phyloP scores from a whole-genome alignment of 2,113 vertebrate genomes.

The Xerus inauris region DNA sequence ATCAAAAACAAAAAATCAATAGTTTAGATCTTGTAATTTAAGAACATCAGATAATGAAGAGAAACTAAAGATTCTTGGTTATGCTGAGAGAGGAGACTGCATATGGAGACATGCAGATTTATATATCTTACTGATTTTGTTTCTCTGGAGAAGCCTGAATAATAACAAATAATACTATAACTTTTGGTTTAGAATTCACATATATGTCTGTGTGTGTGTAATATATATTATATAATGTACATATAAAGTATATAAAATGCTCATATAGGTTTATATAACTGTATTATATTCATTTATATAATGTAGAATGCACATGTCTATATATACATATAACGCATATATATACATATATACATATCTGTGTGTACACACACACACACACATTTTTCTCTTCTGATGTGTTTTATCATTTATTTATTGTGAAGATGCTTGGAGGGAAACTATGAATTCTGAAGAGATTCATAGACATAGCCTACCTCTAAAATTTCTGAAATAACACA shows the following conservation, averaged over 20 bases:
- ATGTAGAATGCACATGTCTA: too few relatives aligned
- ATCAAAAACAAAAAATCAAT: not conserved
- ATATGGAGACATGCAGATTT: not conserved
- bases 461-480: not conserved
- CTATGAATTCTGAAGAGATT: not conserved
- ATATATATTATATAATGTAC: too few relatives aligned
- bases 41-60: not conserved
- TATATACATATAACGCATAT: too few relatives aligned
- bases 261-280: too few relatives aligned
- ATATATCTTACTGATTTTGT: not conserved
- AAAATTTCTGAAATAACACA: not conserved
- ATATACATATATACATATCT: too few relatives aligned
- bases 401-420: too few relatives aligned
- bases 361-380: too few relatives aligned
- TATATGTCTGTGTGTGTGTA: too few relatives aligned
- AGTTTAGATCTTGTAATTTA: not conserved
- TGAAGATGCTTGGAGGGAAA: not conserved
- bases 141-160: not conserved
- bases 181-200: not conserved
- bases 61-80: not conserved
- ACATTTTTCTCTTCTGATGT: too few relatives aligned
- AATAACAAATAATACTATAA: not conserved
- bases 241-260: too few relatives aligned
- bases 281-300: too few relatives aligned
- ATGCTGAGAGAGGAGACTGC: not conserved